These are phyloP conservation scores for Megamerina dolium DNA, from an alignment of 2,888 invertebrate genomes.

Conservation along the genomic window DNA sequence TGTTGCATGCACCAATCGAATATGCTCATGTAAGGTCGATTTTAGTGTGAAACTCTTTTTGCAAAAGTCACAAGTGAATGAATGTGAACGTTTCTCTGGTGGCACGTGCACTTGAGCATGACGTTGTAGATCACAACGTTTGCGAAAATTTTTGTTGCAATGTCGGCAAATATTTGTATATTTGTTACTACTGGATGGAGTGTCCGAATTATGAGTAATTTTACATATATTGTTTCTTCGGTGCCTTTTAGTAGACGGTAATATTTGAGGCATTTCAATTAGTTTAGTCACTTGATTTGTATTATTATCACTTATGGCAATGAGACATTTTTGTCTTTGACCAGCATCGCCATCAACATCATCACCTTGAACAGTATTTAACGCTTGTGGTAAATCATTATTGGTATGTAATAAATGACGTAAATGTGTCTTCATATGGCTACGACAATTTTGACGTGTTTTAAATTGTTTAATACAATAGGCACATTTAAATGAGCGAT, in stretches of 20 bases:
- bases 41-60: conserved; percentile 24
- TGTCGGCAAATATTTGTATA: too few species aligned
- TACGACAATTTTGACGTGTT: conserved; percentile 23
- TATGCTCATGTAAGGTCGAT: conserved; percentile 26
- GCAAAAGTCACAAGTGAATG: conserved; percentile 25
- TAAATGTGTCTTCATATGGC: conserved; percentile 29
- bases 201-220: too few species aligned
- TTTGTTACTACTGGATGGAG: too few species aligned
- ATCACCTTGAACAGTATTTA: background rate
- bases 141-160: conserved; percentile 27
- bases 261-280: background rate
- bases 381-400: too few species aligned
- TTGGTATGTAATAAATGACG: conserved; percentile 13
- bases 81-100: conserved; percentile 21
- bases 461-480: conserved; percentile 29
- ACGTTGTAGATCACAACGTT: conserved; percentile 29
- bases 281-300: conserved; percentile 4
- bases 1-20: conserved; percentile 21
- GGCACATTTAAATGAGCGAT: conserved; percentile 22
- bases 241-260: too few species aligned
- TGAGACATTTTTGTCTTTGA: conserved; percentile 1
- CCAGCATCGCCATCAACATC: background rate
- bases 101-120: conserved; percentile 28
- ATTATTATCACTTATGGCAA: background rate
- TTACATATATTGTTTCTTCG: too few species aligned